Base-by-base conservation (phyloP, 2,113 vertebrate species). In the Siniperca chuatsi region DNA sequence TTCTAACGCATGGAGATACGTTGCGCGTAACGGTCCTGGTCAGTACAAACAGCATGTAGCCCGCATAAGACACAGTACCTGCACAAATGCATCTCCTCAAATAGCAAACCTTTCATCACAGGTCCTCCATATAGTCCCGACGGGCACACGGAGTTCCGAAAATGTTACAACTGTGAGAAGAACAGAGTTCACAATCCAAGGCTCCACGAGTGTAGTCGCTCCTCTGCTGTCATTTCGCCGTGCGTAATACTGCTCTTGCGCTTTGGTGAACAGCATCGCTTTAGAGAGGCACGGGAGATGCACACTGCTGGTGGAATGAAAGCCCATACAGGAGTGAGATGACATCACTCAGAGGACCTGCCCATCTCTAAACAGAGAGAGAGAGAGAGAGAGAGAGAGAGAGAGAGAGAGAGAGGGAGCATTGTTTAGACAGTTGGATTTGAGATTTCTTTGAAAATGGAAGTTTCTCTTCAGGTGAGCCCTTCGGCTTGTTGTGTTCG, bases 261-360 rank as follows among this genome's bases (percentile, higher is more conserved):
- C 61, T 79, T 83, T 60, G 82, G 79, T 83, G 68, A 74, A 7
- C 61, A 77, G 75, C 82, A 68, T 68, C 64, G 64, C 75, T 54
- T 40, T 78, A 81, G 88, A 85, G 78, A 86, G 70, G 80, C 67
- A 40, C 72, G 11, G 68, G 67, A 76, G 77, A 75, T 40, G 83
- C 75, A 73, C 78, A 69, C 74, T 74, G 82, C 75, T 84, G 54
- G 60, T 71, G 82, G 82, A 87, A 82, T 85, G 89, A 84, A 82
- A 85, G 90, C 74, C 81, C 85, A 75, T 81, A 80, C 67, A 83
- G 87, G 88, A 90, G 79, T 57, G 83, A 84, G 81, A 87, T 95
- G 94, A 95, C 94, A 94, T 94, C 93, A 95, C 89, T 86, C 11
- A 16, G 25, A 92, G 79, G 87, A 92, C 92, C 92, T 93, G 67